These are phyloP conservation scores for Phrynocephalus versicolor DNA, from an alignment of 2,113 vertebrate genomes.

Conservation along the genomic window DNA sequence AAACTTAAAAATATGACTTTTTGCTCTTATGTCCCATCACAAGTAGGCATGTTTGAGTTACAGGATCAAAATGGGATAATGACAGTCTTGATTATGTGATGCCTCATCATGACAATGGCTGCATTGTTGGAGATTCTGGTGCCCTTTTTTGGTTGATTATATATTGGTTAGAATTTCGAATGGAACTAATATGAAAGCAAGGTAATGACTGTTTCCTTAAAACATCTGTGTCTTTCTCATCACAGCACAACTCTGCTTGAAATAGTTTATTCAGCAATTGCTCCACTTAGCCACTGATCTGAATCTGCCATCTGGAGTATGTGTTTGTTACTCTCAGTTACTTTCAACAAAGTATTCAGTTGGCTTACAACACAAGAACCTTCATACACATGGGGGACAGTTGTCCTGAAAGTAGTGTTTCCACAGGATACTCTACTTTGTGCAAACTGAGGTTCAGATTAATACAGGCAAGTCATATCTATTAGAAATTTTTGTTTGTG, in stretches of 20 bases:
- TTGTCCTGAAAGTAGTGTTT: background rate
- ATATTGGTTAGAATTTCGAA: background rate
- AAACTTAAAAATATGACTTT: too few species aligned
- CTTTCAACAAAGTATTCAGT: constrained; percentile 5
- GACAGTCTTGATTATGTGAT: background rate
- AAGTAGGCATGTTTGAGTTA: background rate
- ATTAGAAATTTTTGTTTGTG: background rate
- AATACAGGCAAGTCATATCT: background rate
- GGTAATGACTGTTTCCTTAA: background rate
- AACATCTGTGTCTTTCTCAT: constrained; percentile 20
- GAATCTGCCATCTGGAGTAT: constrained; percentile 29
- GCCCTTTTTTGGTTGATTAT: background rate
- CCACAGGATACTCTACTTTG: background rate
- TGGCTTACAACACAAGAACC: background rate
- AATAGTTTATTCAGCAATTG: constrained; percentile 11
- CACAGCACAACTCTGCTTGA: background rate
- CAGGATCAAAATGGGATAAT: background rate
- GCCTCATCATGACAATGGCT: background rate
- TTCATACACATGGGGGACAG: background rate
- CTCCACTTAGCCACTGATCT: constrained; percentile 33
- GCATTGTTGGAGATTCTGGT: background rate
- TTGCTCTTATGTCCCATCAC: background rate
- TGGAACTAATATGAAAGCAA: background rate
- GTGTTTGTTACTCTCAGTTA: constrained; percentile 11
- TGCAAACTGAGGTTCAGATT: background rate